phyloP scores from a whole-genome alignment of 2,113 vertebrate species.

The Phylloscopus trochiloides region DNA sequence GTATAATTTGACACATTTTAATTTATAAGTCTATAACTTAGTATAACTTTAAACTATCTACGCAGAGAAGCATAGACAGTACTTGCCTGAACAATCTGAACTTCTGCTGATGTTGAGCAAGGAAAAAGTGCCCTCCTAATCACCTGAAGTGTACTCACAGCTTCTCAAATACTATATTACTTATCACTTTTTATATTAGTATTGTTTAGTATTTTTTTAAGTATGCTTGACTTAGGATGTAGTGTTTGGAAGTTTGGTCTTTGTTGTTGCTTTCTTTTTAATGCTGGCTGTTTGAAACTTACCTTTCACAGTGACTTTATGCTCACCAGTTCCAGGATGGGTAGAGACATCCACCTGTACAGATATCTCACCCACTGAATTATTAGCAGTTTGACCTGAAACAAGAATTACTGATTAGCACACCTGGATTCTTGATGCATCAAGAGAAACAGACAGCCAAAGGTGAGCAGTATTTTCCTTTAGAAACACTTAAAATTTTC shows the following conservation, averaged over 20 bases:
- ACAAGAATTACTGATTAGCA: not conserved
- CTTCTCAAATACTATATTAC: not conserved
- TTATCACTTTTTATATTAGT: not conserved
- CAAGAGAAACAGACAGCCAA: not conserved
- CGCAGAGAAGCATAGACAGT: not conserved
- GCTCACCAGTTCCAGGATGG: slow-evolving; percentile 91
- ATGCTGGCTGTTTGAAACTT: not conserved
- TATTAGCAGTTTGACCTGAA: slow-evolving; percentile 79
- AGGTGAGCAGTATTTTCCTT: not conserved
- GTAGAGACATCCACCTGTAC: slow-evolving; percentile 91
- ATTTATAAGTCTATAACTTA: not conserved
- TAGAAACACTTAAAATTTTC: not conserved
- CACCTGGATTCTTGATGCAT: not conserved
- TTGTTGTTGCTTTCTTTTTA: not conserved
- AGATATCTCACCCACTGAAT: slow-evolving; percentile 90
- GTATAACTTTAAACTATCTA: not conserved
- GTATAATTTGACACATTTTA: not conserved
- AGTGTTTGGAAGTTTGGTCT: not conserved
- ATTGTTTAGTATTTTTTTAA: no score
- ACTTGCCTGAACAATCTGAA: not conserved
- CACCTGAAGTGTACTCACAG: not conserved
- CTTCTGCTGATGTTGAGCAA: not conserved
- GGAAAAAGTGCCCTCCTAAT: not conserved
- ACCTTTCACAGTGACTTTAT: slow-evolving; percentile 97
- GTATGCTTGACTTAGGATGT: not conserved